A percentile compares a stretch with the other conserved stretches of the same genome.
These are phyloP conservation scores for Macrotrachela quadricornifera DNA, from an alignment of 1,140 invertebrate genomes.

Conservation along the genomic window DNA sequence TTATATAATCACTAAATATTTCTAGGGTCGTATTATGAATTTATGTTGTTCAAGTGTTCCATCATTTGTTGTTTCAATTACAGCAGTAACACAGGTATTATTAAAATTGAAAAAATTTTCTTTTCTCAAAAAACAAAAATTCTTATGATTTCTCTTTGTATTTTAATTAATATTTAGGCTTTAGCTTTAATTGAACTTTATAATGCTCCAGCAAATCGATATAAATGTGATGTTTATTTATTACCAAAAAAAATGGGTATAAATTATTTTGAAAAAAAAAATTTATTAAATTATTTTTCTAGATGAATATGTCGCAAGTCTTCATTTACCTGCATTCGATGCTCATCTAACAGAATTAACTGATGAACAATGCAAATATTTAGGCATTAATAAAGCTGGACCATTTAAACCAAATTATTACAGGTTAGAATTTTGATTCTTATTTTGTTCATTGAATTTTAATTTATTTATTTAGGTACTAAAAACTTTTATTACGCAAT, in stretches of 20 bases:
- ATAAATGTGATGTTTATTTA: constrained; percentile 88
- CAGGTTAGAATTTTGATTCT: constrained; percentile 38
- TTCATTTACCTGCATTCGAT: constrained; percentile 86
- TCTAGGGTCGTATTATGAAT: constrained; percentile 68
- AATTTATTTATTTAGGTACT: no score
- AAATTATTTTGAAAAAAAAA: constrained; percentile 10
- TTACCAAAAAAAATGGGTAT: constrained; percentile 91
- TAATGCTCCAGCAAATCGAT: constrained; percentile 72
- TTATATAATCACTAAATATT: no score
- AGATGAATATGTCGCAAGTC: constrained; percentile 87
- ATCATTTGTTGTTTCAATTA: constrained; percentile 90
- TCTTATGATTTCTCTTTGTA: no score
- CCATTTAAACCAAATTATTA: constrained; percentile 97
- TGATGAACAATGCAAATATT: constrained; percentile 90
- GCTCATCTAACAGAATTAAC: constrained; percentile 80
- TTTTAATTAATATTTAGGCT: constrained; percentile 79
- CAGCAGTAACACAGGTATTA: constrained; percentile 46
- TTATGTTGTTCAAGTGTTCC: constrained; percentile 87
- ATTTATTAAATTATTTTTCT: constrained; percentile 17
- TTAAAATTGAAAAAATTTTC: background rate
- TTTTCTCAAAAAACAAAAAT: constrained; percentile 9
- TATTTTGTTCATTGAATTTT: no score
- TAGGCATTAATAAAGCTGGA: constrained; percentile 85
- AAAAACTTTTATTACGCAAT: no score
- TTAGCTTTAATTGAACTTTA: constrained; percentile 83